A percentile compares a stretch with the other conserved stretches of the same genome.
Conservation (phyloP, 2,113 vertebrate species). For the Syngnathus typhle region DNA sequence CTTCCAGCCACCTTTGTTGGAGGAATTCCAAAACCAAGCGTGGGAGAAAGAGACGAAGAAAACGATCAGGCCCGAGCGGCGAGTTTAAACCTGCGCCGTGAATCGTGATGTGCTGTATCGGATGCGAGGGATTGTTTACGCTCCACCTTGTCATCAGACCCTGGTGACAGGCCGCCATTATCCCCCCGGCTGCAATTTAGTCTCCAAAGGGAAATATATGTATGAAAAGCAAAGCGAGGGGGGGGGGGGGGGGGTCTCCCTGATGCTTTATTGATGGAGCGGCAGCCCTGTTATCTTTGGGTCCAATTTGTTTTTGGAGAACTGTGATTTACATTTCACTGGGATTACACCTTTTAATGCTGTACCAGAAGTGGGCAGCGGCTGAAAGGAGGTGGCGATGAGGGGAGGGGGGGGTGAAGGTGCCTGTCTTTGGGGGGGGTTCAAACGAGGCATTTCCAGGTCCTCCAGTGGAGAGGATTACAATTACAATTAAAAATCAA, state of each 20-base stretch:
- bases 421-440: constrained; percentile 53
- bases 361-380: constrained; percentile 70
- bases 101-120: constrained; percentile 50
- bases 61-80: constrained; percentile 60
- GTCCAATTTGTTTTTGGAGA: constrained; percentile 89
- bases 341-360: constrained; percentile 89
- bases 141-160: constrained; percentile 79
- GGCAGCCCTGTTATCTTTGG: constrained; percentile 77
- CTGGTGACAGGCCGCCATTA: constrained; percentile 78
- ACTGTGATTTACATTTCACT: constrained; percentile 93
- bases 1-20: constrained; percentile 10
- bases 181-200: constrained; percentile 74
- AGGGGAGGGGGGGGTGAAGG: constrained; percentile 8
- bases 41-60: constrained; percentile 48
- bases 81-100: constrained; percentile 65
- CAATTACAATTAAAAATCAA: constrained; percentile 89
- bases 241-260: constrained; percentile 47
- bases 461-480: constrained; percentile 81
- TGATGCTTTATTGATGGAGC: constrained; percentile 73
- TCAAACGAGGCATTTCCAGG: constrained; percentile 77
- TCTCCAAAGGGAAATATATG: constrained; percentile 61
- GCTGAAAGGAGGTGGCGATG: constrained; percentile 49
- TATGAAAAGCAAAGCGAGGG: constrained; percentile 27
- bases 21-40: constrained; percentile 46
- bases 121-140: constrained; percentile 80